These are phyloP conservation scores for Musca domestica DNA, from an alignment of 1,140 invertebrate genomes.

Conservation along the genomic window DNA sequence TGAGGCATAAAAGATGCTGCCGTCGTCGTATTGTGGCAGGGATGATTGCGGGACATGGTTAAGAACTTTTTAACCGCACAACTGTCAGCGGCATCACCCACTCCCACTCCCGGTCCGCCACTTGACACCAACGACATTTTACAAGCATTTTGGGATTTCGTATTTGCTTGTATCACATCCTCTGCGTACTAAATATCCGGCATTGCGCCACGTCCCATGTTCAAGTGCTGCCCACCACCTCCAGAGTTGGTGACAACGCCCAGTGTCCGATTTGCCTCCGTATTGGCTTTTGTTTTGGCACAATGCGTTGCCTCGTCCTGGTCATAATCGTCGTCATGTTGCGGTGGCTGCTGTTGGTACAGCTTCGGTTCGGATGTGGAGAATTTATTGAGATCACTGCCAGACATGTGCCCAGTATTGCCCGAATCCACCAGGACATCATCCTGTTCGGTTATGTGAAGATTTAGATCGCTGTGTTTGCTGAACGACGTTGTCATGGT, in stretches of 20 bases:
- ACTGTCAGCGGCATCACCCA: constrained; percentile 28
- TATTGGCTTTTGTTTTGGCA: constrained; percentile 45
- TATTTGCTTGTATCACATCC: constrained; percentile 51
- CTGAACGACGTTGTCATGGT: constrained; percentile 50
- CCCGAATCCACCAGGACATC: constrained; percentile 22
- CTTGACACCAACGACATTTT: constrained; percentile 21
- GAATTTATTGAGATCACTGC: constrained; percentile 43
- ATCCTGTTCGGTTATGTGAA: constrained; percentile 36
- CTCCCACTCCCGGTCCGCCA: background rate
- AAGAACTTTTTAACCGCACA: constrained; percentile 24
- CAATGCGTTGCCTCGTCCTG: constrained; percentile 33
- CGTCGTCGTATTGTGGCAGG: constrained; percentile 42
- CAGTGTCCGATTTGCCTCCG: background rate
- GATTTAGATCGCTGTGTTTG: constrained; percentile 49
- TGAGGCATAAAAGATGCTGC: constrained; percentile 3
- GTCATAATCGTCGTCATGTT: constrained; percentile 30
- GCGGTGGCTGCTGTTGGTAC: background rate
- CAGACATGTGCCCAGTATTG: constrained; percentile 4
- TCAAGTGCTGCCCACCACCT: background rate
- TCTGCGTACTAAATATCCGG: constrained; percentile 54
- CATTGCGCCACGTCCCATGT: constrained; percentile 36
- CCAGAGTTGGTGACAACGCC: background rate
- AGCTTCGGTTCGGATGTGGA: constrained; percentile 51
- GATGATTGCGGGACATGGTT: constrained; percentile 34
- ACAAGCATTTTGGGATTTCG: constrained; percentile 33